Base-by-base conservation (phyloP, 2,888 invertebrate species). In the Chouioia cunea region DNA sequence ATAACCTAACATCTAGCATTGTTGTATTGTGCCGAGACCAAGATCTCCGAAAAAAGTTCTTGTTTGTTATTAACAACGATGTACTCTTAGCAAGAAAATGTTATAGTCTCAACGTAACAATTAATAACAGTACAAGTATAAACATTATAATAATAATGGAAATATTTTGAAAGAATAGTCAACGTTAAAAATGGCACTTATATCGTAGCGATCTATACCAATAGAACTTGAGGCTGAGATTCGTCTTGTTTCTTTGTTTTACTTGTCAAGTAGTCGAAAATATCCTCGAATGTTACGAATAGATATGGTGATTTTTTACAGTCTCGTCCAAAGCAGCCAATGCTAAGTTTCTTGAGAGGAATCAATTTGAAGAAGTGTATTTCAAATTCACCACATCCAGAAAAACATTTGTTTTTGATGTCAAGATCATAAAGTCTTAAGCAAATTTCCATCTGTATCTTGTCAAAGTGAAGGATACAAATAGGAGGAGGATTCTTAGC, bases 321-420 rank as follows among this genome's bases (percentile, higher is more conserved):
- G 36, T 36, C 10, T 36, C 12, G 1, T 0, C 60, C 63, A 58
- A 72, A 72, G 44, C 70, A 70, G n/a, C 73, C 73, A 14, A 73
- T 48, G 18, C 70, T 18, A 86, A 85, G 91, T 82, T 89, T 86
- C 76, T 91, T 89, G 65, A 96, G 88, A 77, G 92, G 89, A 3
- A 73, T 0, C 15, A 73, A 0, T 3, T 54, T 10, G 36, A 69
- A 65, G 46, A 73, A 65, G 2, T 14, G 1, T 2, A 73, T 12
- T 50, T 76, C 76, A 4, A 80, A 62, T 62, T 78, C 77, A 1
- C 75, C 76, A 71, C 83, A 83, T 0, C 77, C 79, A 73, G 79
- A 79, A 47, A 82, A 76, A 57, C 75, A 72, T 16, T 77, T 66
- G 0, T 60, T 43, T 0, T 64, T 69, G 14, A 78, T 74, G 48